Conservation (phyloP, 2,113 vertebrate genomes). For the Potamarius usumacintae region DNA sequence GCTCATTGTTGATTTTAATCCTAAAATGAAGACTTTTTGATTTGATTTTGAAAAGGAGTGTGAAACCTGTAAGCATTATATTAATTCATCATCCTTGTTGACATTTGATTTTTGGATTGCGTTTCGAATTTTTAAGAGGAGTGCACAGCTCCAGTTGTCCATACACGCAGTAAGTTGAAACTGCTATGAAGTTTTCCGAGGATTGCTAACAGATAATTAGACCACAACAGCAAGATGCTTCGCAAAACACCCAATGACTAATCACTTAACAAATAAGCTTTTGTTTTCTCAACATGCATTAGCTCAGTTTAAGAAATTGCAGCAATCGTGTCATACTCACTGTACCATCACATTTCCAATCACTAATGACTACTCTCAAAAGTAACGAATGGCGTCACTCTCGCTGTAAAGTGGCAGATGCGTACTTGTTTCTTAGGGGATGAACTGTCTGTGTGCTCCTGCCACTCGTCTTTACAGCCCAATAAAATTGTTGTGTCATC, state of each 20-base stretch:
- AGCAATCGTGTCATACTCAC: constrained; percentile 25
- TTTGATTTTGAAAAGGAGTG: background rate
- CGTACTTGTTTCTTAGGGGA: constrained; percentile 43
- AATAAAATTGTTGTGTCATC: constrained; percentile 58
- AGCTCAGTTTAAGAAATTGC: constrained; percentile 13
- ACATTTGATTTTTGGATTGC: background rate
- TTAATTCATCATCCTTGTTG: background rate
- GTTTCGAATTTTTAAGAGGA: background rate
- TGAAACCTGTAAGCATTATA: background rate
- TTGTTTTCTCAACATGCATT: constrained; percentile 5
- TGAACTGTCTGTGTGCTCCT: constrained; percentile 40
- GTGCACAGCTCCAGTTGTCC: no score
- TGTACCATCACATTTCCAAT: constrained; percentile 30
- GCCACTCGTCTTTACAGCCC: constrained; percentile 64
- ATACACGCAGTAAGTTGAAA: background rate
- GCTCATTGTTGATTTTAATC: background rate
- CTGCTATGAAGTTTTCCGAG: background rate
- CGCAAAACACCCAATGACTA: background rate
- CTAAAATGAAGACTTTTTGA: background rate
- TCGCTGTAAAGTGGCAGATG: constrained; percentile 29
- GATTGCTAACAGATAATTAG: background rate
- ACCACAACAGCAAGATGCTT: background rate
- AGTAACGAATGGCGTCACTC: background rate
- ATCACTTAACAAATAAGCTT: constrained; percentile 24
- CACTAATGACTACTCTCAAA: background rate